Evolutionary conservation across 2,113 vertebrate species (phyloP).

Genomic region (Aplodontia rufa): DNA sequence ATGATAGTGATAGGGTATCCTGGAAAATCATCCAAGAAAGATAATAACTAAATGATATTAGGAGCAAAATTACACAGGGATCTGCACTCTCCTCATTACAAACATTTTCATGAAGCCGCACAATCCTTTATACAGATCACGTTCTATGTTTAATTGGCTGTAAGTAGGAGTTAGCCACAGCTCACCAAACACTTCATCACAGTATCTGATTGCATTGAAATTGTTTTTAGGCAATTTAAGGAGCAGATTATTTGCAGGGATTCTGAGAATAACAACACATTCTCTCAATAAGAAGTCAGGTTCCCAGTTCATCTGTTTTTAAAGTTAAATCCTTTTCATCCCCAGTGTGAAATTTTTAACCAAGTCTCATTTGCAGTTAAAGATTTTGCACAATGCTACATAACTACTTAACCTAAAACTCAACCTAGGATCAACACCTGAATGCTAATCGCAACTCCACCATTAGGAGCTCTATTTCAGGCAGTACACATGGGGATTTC

Average conservation of each 20-base stretch:
- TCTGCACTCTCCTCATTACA: not conserved
- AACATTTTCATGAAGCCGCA: not conserved
- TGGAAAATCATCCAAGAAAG: not conserved
- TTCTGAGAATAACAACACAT: slow-evolving; percentile 36
- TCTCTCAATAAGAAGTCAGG: not conserved
- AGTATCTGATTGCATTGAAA: slow-evolving; percentile 58
- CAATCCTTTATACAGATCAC: slow-evolving; percentile 13
- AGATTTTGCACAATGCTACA: not conserved
- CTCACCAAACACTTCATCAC: slow-evolving; percentile 55
- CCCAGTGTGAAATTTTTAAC: not conserved
- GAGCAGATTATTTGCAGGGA: not conserved
- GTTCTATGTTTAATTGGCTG: not conserved
- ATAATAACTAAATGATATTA: not conserved
- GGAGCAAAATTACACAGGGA: not conserved
- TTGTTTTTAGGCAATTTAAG: slow-evolving; percentile 51
- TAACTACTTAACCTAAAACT: not conserved
- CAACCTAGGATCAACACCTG: not conserved
- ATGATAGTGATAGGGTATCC: not conserved
- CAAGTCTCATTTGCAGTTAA: not conserved
- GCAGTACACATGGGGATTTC: not conserved
- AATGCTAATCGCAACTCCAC: not conserved
- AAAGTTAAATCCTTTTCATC: slow-evolving; percentile 42
- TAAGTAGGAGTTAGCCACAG: slow-evolving; percentile 43
- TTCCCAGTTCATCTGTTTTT: not conserved
- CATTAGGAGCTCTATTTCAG: not conserved